Conservation (phyloP, 2,888 invertebrate genomes). For the Ectropis crepuscularia region DNA sequence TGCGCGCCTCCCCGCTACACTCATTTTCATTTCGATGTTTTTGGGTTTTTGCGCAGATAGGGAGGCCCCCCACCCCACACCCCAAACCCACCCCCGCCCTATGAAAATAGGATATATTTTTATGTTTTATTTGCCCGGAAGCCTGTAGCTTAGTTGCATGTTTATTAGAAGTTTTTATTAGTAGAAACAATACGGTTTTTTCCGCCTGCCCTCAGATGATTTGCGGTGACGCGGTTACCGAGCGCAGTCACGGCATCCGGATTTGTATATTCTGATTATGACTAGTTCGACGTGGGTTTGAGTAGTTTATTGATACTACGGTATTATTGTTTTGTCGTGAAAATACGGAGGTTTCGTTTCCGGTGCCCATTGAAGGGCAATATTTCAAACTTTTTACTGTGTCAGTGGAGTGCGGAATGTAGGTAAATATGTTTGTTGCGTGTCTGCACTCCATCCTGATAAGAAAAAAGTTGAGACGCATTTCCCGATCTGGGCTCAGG, state of each 20-base stretch:
- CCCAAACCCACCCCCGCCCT: conserved; percentile 70
- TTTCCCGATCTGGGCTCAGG: conserved; percentile 16
- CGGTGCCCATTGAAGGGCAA: conserved; percentile 31
- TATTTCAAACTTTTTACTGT: conserved; percentile 40
- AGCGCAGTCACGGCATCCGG: conserved; percentile 68
- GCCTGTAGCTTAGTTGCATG: conserved; percentile 84
- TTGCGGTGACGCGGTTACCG: conserved; percentile 71
- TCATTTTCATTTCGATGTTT: conserved; percentile 86
- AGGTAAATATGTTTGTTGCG: conserved; percentile 32
- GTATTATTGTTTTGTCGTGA: conserved; percentile 44
- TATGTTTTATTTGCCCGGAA: conserved; percentile 85
- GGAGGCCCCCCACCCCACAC: conserved; percentile 49
- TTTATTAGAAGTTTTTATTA: conserved; percentile 85
- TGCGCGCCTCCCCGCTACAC: conserved; percentile 76
- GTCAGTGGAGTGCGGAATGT: conserved; percentile 37
- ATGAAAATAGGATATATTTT: conserved; percentile 86
- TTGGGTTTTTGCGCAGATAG: conserved; percentile 85
- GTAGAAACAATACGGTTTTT: conserved; percentile 76
- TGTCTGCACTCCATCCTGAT: conserved; percentile 14
- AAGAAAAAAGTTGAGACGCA: conserved; percentile 17
- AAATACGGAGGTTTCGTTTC: conserved; percentile 28
- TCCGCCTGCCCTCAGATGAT: conserved; percentile 63
- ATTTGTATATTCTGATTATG: conserved; percentile 52
- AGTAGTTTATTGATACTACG: conserved; percentile 45
- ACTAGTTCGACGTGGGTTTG: conserved; percentile 42